A percentile compares a stretch with the other conserved stretches of the same genome.
Conservation (phyloP, 2,113 vertebrate species). For the Mungos mungo region DNA sequence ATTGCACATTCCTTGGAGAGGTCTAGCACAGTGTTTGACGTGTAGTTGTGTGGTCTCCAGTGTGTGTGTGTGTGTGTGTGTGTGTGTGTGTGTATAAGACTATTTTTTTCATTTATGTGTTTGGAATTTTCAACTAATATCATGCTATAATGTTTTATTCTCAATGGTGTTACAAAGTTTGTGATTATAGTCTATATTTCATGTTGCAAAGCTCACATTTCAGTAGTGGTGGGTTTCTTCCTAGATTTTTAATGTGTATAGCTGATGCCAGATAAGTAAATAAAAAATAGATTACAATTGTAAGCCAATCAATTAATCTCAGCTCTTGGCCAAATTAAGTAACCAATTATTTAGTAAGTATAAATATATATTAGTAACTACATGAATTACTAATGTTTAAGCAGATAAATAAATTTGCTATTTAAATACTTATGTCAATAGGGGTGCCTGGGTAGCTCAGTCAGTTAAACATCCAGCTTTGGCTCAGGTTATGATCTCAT, state of each 20-base stretch:
- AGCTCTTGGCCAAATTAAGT: neutral
- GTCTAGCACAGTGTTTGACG: neutral
- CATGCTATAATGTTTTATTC: neutral
- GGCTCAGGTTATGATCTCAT: too few relatives aligned
- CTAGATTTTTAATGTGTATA: neutral
- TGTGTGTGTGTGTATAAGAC: neutral
- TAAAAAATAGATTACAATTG: conserved; percentile 1
- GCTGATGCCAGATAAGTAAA: neutral
- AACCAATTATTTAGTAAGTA: neutral
- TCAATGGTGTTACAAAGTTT: neutral
- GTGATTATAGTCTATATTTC: neutral
- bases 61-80: neutral
- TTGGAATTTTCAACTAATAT: neutral
- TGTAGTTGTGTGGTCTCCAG: neutral
- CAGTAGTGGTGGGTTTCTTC: neutral
- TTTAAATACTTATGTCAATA: neutral
- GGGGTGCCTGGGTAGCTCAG: too few relatives aligned
- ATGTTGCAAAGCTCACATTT: neutral
- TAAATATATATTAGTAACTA: neutral
- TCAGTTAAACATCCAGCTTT: too few relatives aligned
- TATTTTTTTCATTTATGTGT: neutral
- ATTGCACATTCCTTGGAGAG: neutral
- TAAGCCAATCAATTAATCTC: neutral
- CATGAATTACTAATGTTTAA: neutral
- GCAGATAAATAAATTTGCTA: neutral